Conservation (phyloP, 2,797 vertebrate genomes). For the Limosa lapponica region DNA sequence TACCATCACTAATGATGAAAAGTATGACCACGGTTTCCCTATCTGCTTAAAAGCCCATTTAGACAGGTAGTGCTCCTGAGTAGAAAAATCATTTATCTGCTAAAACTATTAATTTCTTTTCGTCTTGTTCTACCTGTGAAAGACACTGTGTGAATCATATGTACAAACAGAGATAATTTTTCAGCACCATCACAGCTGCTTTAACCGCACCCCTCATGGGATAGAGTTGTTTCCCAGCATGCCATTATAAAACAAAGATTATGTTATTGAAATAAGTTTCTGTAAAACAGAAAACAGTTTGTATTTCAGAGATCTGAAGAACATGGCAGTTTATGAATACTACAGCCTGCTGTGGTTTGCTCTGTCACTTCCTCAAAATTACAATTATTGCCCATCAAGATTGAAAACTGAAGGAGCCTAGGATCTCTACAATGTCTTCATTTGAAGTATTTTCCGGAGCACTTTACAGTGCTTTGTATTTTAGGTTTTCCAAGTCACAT, state of each 20-base stretch:
- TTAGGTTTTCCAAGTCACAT: not conserved
- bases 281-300: not conserved
- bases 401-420: not conserved
- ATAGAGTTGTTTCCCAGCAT: not conserved
- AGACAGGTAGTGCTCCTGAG: not conserved
- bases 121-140: not conserved
- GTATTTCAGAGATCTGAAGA: not conserved
- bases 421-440: not conserved
- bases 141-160: not conserved
- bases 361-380: not conserved
- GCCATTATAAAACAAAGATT: not conserved
- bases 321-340: not conserved
- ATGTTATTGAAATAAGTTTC: not conserved
- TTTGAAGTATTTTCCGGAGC: not conserved
- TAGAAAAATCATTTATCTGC: not conserved
- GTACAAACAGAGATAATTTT: not conserved
- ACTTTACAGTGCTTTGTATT: not conserved
- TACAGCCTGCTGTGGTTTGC: not conserved
- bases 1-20: not conserved
- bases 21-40: not conserved
- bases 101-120: constrained; percentile 10
- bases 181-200: not conserved
- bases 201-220: not conserved
- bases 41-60: constrained; percentile 16
- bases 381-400: not conserved